These are phyloP conservation scores for Epizoanthus stellaris DNA, from an alignment of 92 coral and sea anemone genomes.

Conservation along the genomic window DNA sequence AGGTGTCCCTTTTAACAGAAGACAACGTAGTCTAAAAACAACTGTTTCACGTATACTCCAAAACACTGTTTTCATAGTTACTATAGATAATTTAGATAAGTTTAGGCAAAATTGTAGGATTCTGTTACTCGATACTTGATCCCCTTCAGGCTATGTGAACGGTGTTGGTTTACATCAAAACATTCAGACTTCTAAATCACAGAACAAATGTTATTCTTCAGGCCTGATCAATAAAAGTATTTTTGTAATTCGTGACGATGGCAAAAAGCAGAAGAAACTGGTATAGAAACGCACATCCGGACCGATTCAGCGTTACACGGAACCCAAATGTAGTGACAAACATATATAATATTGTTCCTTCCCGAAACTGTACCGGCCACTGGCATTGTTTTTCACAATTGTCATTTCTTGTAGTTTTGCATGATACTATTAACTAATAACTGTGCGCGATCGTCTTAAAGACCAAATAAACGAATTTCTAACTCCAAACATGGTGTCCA, in stretches of 20 bases:
- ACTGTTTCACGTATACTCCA: too few species aligned
- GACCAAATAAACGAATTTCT: conserved; percentile 5
- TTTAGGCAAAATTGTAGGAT: too few species aligned
- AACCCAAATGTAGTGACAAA: neutral
- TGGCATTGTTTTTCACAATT: conserved; percentile 26
- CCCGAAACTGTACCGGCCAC: neutral
- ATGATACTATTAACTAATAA: neutral
- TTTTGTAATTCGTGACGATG: neutral
- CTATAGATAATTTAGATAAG: too few species aligned
- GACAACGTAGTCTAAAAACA: too few species aligned
- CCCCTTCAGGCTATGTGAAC: too few species aligned
- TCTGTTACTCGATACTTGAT: too few species aligned
- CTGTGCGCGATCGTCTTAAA: neutral
- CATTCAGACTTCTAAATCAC: conserved; percentile 18
- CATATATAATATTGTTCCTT: neutral
- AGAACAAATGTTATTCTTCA: conserved; percentile 3
- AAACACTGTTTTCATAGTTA: too few species aligned
- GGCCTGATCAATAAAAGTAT: neutral
- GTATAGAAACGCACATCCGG: neutral
- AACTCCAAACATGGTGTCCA: conserved; percentile 10
- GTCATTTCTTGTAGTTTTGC: neutral
- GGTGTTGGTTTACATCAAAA: too few species aligned
- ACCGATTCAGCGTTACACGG: conserved; percentile 12
- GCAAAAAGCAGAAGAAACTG: neutral
- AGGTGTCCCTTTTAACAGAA: too few species aligned